These are phyloP conservation scores for Cossypha dichroa DNA, from an alignment of 2,797 vertebrate species.

Conservation along the genomic window DNA sequence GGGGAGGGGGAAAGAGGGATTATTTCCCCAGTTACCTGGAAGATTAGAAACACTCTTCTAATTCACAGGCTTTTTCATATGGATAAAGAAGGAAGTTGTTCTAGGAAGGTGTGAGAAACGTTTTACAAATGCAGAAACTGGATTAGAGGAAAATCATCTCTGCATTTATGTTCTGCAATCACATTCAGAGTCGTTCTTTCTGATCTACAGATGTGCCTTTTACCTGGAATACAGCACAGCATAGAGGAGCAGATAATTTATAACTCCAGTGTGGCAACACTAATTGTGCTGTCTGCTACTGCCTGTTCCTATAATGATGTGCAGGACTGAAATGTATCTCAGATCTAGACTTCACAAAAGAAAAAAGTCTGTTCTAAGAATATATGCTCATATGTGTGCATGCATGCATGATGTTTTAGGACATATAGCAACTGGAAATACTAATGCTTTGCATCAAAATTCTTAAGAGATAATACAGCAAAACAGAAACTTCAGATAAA, in stretches of 20 bases:
- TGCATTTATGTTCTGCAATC: neutral
- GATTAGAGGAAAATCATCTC: constrained; percentile 39
- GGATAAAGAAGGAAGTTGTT: constrained; percentile 24
- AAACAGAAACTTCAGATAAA: neutral
- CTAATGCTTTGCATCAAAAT: neutral
- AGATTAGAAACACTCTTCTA: constrained; percentile 54
- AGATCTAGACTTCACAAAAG: neutral
- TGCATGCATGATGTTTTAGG: neutral
- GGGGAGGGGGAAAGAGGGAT: neutral
- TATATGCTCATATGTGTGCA: neutral
- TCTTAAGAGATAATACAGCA: neutral
- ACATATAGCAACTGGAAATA: rapidly evolving
- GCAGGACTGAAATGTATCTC: neutral
- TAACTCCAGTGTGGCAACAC: neutral
- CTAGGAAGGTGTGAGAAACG: constrained; percentile 33
- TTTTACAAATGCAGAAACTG: constrained; percentile 56
- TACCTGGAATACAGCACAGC: neutral
- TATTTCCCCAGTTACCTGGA: constrained; percentile 50
- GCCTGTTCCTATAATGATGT: neutral
- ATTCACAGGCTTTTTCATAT: constrained; percentile 35
- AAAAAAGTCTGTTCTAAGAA: neutral
- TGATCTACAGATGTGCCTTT: neutral
- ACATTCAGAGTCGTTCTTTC: neutral
- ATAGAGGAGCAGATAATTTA: neutral
- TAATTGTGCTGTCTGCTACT: neutral